phyloP scores from a whole-genome alignment of 2,113 vertebrate genomes.

The Lipophrys pholis region DNA sequence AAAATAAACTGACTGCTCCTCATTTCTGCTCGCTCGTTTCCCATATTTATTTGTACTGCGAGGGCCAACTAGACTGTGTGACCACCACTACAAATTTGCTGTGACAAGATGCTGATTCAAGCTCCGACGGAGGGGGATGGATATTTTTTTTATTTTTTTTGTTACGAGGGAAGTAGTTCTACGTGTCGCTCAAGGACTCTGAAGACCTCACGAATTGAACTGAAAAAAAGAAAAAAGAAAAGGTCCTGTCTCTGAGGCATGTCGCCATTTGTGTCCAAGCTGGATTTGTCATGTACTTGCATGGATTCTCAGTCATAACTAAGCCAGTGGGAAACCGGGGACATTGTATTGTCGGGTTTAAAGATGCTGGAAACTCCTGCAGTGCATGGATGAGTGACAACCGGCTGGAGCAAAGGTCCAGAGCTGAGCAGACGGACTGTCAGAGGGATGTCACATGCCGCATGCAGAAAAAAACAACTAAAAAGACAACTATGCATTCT shows the following conservation, averaged over 20 bases:
- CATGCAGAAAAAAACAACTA: not conserved
- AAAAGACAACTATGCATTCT: constrained; percentile 47
- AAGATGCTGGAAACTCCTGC: constrained; percentile 17
- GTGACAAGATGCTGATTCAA: constrained; percentile 69
- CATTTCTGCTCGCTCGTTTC: constrained; percentile 56
- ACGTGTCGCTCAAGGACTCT: not conserved
- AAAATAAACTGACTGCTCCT: constrained; percentile 65
- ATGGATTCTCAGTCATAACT: constrained; percentile 65
- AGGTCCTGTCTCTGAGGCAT: not conserved
- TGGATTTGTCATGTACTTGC: constrained; percentile 41
- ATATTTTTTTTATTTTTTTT: too few relatives aligned
- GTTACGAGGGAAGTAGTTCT: constrained; percentile 1
- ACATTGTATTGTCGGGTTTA: constrained; percentile 42
- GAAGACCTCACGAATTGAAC: constrained; percentile 26
- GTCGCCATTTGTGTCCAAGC: constrained; percentile 32
- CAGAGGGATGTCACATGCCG: constrained; percentile 37
- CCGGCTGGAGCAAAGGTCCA: constrained; percentile 35
- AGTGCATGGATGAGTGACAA: constrained; percentile 30
- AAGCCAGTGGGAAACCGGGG: constrained; percentile 55
- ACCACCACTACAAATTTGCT: constrained; percentile 50
- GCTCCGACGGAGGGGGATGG: constrained; percentile 5
- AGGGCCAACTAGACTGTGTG: constrained; percentile 37
- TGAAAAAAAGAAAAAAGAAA: not conserved
- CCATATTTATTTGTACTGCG: constrained; percentile 68
- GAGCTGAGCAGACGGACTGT: constrained; percentile 46